These are phyloP conservation scores for Yponomeuta cagnagella DNA, from an alignment of 2,888 invertebrate species.

Conservation along the genomic window DNA sequence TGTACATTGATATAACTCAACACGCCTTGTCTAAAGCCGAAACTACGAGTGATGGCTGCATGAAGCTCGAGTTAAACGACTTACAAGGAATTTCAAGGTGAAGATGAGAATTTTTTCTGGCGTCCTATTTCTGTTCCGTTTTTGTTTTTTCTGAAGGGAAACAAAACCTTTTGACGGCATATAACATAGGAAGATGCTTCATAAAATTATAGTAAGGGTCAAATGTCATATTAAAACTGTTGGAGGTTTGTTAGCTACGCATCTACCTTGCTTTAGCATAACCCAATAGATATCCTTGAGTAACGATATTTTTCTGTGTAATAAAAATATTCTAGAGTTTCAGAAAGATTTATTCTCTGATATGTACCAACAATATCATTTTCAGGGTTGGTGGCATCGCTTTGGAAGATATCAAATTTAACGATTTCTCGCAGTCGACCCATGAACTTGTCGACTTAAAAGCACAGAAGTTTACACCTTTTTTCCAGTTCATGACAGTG, in stretches of 20 bases:
- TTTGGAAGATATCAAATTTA: constrained; percentile 8
- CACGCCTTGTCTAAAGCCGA: not conserved
- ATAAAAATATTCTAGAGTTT: too few relatives aligned
- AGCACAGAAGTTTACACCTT: not conserved
- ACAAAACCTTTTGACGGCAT: too few relatives aligned
- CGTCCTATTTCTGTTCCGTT: not conserved
- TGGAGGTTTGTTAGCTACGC: too few relatives aligned
- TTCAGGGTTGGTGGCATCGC: constrained; percentile 11
- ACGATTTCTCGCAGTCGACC: not conserved
- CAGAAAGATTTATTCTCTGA: too few relatives aligned
- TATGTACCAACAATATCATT: not conserved
- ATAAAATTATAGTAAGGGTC: too few relatives aligned
- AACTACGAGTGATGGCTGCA: not conserved
- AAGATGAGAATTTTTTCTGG: not conserved
- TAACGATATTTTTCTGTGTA: too few relatives aligned
- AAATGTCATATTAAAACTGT: too few relatives aligned
- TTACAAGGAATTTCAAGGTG: not conserved
- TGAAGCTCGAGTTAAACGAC: not conserved
- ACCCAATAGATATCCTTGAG: too few relatives aligned
- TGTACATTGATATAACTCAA: constrained; percentile 2
- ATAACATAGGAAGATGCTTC: too few relatives aligned
- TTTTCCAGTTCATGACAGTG: not conserved
- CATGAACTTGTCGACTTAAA: not conserved
- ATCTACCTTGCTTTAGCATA: too few relatives aligned
- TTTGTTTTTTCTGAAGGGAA: not conserved